Conservation (phyloP, 2,888 invertebrate genomes). For the Odontothrips loti region DNA sequence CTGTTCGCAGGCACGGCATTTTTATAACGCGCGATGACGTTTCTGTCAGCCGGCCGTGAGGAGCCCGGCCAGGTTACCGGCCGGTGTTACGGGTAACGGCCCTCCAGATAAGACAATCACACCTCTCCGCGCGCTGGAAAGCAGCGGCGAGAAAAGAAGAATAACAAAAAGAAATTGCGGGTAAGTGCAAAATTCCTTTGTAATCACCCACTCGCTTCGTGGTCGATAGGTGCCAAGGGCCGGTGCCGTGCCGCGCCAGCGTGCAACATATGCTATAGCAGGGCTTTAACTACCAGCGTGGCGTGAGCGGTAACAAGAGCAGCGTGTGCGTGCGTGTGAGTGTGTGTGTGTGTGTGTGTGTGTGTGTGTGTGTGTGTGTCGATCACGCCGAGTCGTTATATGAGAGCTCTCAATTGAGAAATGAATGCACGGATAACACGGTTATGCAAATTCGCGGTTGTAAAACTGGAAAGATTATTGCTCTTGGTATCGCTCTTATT, state of each 20-base stretch:
- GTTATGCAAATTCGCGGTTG: no score
- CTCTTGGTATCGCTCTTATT: no score
- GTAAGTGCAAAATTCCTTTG: slow-evolving; percentile 19
- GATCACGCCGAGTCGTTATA: not conserved
- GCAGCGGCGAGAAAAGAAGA: not conserved
- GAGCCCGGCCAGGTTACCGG: no score
- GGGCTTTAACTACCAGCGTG: not conserved
- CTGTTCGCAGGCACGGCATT: no score
- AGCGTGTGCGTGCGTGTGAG: not conserved
- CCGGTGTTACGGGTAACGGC: no score
- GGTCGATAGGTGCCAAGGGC: not conserved
- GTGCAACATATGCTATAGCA: slow-evolving; percentile 10
- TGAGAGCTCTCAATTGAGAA: not conserved
- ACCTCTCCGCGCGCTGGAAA: no score
- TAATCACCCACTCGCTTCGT: slow-evolving; percentile 4
- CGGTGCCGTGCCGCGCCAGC: not conserved
- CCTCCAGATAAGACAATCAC: no score
- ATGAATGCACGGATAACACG: not conserved
- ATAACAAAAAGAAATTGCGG: not conserved
- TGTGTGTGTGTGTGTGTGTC: not conserved
- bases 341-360: not conserved
- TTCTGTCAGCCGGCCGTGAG: no score
- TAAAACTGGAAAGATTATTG: no score
- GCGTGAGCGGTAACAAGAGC: slow-evolving; percentile 12
- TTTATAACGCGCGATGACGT: no score